Conservation (phyloP, 2,113 vertebrate genomes). For the Psophia crepitans region DNA sequence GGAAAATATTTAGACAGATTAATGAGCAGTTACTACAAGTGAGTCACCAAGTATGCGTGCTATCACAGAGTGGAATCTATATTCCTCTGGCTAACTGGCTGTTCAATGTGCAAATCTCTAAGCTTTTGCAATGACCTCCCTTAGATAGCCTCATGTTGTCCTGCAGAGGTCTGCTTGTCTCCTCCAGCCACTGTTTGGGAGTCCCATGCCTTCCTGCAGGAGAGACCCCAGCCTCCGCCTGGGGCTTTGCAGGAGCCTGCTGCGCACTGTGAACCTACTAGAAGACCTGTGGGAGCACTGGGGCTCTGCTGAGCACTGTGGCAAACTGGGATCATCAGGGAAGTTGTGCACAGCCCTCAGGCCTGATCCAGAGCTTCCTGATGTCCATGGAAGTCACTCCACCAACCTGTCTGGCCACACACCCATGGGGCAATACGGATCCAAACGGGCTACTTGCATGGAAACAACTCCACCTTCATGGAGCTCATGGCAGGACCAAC, state of each 20-base stretch:
- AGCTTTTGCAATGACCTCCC: not conserved
- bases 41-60: not conserved
- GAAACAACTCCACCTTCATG: not conserved
- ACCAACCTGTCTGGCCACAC: not conserved
- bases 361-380: not conserved
- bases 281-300: not conserved
- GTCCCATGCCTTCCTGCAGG: not conserved
- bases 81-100: not conserved
- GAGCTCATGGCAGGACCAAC: not conserved
- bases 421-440: not conserved
- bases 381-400: not conserved
- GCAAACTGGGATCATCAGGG: not conserved
- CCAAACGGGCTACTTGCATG: not conserved
- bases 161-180: not conserved
- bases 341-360: not conserved
- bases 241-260: not conserved
- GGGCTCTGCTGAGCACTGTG: fast-evolving
- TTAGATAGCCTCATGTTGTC: not conserved
- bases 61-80: not conserved
- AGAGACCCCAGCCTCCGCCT: not conserved
- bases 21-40: not conserved
- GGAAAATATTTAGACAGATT: constrained; percentile 3
- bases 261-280: not conserved
- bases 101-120: not conserved
- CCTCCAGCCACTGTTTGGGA: not conserved